These are phyloP conservation scores for Oreonectes daqikongensis DNA, from an alignment of 2,797 vertebrate genomes.

Conservation along the genomic window DNA sequence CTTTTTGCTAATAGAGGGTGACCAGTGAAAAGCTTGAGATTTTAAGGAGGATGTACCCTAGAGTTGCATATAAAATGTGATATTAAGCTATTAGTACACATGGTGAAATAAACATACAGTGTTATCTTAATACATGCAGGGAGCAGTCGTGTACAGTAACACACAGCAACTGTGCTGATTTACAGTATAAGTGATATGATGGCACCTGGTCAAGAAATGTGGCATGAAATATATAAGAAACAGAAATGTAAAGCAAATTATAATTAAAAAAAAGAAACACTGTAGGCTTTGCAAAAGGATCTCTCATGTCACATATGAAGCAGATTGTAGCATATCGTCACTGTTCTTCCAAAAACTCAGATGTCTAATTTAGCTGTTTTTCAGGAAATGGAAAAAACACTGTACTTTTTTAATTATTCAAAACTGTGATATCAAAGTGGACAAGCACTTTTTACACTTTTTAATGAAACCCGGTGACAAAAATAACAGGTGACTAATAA, in stretches of 20 bases:
- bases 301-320: not conserved
- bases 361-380: too few species aligned
- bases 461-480: too few species aligned
- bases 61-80: not conserved
- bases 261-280: too few species aligned
- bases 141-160: not conserved
- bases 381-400: too few species aligned
- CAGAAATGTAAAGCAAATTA: not conserved
- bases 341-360: too few species aligned
- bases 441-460: too few species aligned
- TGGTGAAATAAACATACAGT: not conserved
- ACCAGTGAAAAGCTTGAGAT: not conserved
- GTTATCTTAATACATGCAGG: not conserved
- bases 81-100: not conserved
- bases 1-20: not conserved
- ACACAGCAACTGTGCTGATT: too few species aligned
- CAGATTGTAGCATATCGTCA: too few species aligned
- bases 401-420: too few species aligned
- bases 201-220: not conserved
- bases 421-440: too few species aligned
- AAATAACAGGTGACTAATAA: too few species aligned
- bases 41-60: conserved; percentile 8
- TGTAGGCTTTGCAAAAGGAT: not conserved
- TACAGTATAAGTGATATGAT: not conserved
- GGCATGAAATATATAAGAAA: not conserved